Conservation (phyloP, 1,140 invertebrate genomes). For the Procambarus clarkii region DNA sequence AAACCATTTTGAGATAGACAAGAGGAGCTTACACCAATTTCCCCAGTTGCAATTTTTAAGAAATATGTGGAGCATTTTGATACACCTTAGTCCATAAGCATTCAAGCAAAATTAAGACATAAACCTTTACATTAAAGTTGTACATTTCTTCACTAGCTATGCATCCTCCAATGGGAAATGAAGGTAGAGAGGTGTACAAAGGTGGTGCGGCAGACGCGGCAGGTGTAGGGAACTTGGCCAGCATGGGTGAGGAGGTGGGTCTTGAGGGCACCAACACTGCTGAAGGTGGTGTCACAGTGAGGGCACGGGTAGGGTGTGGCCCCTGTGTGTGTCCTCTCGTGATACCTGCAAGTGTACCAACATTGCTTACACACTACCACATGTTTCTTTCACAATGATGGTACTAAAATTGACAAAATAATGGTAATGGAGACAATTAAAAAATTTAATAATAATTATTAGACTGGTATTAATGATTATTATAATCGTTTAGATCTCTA, state of each 20-base stretch:
- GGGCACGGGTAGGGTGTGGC: constrained; percentile 30
- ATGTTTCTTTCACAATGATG: not conserved
- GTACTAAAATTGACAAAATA: no score
- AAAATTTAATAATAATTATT: no score
- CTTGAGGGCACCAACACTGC: not conserved
- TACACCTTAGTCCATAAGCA: no score
- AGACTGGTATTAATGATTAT: no score
- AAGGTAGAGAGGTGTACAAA: constrained; percentile 38
- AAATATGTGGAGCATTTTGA: no score
- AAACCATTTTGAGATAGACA: no score
- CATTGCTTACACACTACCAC: no score
- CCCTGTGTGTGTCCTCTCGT: constrained; percentile 35
- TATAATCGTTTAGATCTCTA: no score
- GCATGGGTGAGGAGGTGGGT: constrained; percentile 6
- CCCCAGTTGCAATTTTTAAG: no score
- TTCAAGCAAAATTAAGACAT: no score
- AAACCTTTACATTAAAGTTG: not conserved
- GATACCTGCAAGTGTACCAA: not conserved
- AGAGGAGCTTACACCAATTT: no score
- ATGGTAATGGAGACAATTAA: no score
- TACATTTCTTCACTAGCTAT: not conserved
- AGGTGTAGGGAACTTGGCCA: constrained; percentile 4
- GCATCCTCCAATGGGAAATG: constrained; percentile 33
- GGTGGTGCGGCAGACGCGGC: constrained; percentile 20
- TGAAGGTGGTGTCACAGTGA: constrained; percentile 6